phyloP scores from a whole-genome alignment of 2,113 vertebrate species.

The Sorex araneus region DNA sequence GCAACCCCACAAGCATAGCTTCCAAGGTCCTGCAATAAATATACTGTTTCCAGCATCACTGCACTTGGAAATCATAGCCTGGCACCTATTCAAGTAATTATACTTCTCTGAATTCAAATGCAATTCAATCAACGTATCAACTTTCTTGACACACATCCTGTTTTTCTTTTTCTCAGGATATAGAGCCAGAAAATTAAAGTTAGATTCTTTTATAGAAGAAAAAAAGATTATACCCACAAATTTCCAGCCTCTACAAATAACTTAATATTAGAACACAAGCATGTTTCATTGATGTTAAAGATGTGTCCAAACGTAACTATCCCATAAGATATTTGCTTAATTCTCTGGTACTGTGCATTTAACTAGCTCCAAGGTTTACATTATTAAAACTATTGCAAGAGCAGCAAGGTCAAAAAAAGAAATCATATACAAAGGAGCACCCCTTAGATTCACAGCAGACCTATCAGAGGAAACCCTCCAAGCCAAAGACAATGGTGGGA shows the following conservation, averaged over 20 bases:
- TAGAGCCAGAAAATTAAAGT: neutral
- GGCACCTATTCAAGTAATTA: neutral
- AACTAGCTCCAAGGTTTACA: conserved; percentile 17
- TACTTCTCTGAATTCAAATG: neutral
- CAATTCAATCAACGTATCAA: neutral
- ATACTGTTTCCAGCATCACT: neutral
- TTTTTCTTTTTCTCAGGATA: conserved; percentile 8
- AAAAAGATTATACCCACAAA: conserved; percentile 1
- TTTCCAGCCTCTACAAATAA: neutral
- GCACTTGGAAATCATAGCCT: neutral
- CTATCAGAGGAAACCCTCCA: no score
- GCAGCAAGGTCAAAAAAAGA: no score
- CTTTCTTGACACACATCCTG: neutral
- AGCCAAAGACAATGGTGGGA: no score
- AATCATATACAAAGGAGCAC: no score
- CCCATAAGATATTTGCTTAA: neutral
- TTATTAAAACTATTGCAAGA: neutral
- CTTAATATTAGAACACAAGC: neutral
- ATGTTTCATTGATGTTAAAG: neutral
- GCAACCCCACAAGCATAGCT: neutral
- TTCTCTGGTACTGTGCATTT: neutral
- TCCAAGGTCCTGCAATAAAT: neutral
- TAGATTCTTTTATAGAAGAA: neutral
- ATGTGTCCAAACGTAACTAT: neutral
- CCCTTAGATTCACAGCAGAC: no score